Base-by-base conservation (phyloP, 1,140 invertebrate species). In the Drosophila bocqueti region DNA sequence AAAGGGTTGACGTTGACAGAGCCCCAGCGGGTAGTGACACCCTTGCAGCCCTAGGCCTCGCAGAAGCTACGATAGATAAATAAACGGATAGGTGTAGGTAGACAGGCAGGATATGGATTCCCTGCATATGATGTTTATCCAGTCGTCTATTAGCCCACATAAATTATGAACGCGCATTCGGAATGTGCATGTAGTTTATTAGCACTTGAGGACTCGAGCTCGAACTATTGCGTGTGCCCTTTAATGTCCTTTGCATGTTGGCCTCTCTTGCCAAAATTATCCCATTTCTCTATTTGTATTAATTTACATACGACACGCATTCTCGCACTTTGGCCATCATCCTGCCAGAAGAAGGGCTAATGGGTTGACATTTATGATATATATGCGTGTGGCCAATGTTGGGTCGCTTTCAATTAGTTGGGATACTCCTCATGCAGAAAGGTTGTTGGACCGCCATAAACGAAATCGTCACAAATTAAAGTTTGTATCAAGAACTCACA, bases 241-340 rank as follows among this genome's bases (percentile, higher is more conserved):
- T 89, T 73, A 57, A 68, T 87, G 84, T 84, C 84, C 81, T 87
- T 87, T 81, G 84, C 84, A 87, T 89, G 84, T 87, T 62, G 47
- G 47, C 45, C 42, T 34, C 71, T 52, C 65, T 76, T 64, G 69
- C 63, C 38, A 81, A 81, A 73, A 64, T 76, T 54, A 76, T 68
- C 67, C 47, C 55, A 38, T 67, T 59, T 79, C 66, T 60, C 61
- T 38, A 59, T 77, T 78, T 72, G 65, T 74, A 89, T 80, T 86
- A 89, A 89, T 89, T 89, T 89, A 89, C 84, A 90, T 89, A 89
- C 84, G 85, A 90, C 84, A 89, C 84, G 84, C 84, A 90, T 89
- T 90, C 84, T 81, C 73, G 73, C 77, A 83, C 80, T 87, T 60
- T 69, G 55, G 26, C 55, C 36, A 78, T 78, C 71, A 34, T 76